A percentile compares a stretch with the other conserved stretches of the same genome.
These are phyloP conservation scores for Channa striata DNA, from an alignment of 2,797 vertebrate genomes.

Conservation along the genomic window DNA sequence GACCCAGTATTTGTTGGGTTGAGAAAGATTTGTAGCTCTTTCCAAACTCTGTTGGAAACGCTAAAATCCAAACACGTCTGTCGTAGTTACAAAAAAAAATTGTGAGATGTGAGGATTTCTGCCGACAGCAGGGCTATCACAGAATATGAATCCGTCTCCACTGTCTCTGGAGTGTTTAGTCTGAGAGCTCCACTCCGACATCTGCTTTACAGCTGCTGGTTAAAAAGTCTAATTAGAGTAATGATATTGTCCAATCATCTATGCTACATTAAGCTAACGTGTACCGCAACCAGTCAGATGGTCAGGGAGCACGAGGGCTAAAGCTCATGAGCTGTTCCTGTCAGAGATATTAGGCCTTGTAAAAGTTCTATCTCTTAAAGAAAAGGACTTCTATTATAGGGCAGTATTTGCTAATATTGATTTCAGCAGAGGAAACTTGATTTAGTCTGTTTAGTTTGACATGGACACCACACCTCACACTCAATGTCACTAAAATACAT, in stretches of 20 bases:
- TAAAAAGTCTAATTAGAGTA: slow-evolving; percentile 54
- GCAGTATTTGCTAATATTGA: background rate
- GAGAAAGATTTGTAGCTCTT: background rate
- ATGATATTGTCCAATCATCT: slow-evolving; percentile 64
- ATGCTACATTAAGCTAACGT: slow-evolving; percentile 59
- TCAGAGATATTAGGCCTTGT: slow-evolving; percentile 9
- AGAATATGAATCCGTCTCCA: slow-evolving; percentile 52
- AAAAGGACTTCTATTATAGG: background rate
- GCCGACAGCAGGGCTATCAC: slow-evolving; percentile 22
- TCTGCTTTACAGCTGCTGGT: slow-evolving; percentile 75
- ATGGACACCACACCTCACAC: background rate
- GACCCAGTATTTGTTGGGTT: background rate
- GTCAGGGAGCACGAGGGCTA: slow-evolving; percentile 30
- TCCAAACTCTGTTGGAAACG: background rate
- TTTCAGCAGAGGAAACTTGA: background rate
- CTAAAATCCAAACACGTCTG: slow-evolving; percentile 1
- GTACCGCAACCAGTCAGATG: slow-evolving; percentile 46
- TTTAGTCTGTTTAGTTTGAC: background rate
- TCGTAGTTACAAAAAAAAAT: background rate
- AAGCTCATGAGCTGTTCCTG: slow-evolving; percentile 29
- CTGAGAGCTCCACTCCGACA: slow-evolving; percentile 59
- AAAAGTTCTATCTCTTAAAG: background rate
- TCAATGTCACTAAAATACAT: too few species aligned
- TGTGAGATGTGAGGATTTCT: slow-evolving; percentile 16
- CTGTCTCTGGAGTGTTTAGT: slow-evolving; percentile 70